Evolutionary conservation across 2,797 vertebrate genomes (phyloP), one percentile per base, ranked within the genome.

Genomic region (Oreochromis grahami): DNA sequence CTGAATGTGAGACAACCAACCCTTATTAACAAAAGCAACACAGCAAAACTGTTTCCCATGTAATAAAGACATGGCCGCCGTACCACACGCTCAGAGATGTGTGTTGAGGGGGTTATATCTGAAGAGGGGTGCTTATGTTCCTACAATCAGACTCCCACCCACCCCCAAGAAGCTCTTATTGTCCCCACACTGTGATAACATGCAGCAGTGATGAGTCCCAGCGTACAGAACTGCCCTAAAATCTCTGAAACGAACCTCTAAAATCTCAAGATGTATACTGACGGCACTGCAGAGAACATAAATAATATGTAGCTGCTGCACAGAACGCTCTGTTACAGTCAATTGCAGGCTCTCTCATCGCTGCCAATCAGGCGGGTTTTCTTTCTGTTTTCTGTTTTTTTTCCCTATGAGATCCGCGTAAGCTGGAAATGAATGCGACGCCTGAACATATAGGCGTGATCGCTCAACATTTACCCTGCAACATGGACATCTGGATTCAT

Each of bases 231-330:
- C 8, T 76, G 53, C 70, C 74, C n/a, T 72, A 43, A 82, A 85
- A 85, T 29, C 81, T 50, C 43, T n/a, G 8, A 78, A 79, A 5
- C 15, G 80, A 68, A 78, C 55, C 56, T 68, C 50, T 79, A 32
- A 82, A 79, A 89, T 86, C 38, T 76, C 48, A 86, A 86, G 85
- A 84, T 78, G 48, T 15, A 29, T 8, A 77, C 63, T 86, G 88
- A 82, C 68, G 84, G 88, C 87, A 93, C 92, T 93, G 95, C 92
- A 93, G 93, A 93, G 91, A 93, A 93, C 93, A 95, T 94, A 93
- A 94, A 95, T 94, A 94, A 95, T 91, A 91, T 84, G 90, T 82
- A 87, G 89, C 91, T 78, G 90, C 79, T 78, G 89, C 65, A 70
- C 84, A 83, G 85, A 86, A 88, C 84, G 65, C 50, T 74, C 86